Percentiles rank a stretch among this genome's conserved stretches.
phyloP scores from a whole-genome alignment of 2,113 vertebrate species.

The Ranitomeya imitator region DNA sequence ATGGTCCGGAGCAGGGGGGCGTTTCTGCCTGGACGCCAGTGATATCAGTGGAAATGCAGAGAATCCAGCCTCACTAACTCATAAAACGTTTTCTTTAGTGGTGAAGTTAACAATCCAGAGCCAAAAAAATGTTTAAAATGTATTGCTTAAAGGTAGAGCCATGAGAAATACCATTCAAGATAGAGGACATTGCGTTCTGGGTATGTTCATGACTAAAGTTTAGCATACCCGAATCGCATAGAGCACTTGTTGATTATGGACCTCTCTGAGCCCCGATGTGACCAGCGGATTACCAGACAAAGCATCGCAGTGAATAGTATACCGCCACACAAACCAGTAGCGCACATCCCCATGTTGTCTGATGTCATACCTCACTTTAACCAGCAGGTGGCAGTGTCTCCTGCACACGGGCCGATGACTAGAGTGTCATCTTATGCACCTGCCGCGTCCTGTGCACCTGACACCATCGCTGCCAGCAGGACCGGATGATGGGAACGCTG shows the following conservation, averaged over 20 bases:
- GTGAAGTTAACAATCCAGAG: no score
- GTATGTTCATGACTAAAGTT: no score
- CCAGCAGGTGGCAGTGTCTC: constrained; percentile 3
- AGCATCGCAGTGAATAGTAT: not conserved
- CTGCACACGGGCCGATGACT: not conserved
- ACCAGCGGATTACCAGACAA: not conserved
- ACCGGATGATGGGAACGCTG: no score
- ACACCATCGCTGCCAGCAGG: not conserved
- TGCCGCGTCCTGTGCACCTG: not conserved
- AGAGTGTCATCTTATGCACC: not conserved
- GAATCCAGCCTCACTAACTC: no score
- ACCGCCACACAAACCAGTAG: not conserved
- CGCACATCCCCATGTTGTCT: not conserved
- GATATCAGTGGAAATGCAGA: no score
- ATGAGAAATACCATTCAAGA: no score
- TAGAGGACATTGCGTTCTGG: no score
- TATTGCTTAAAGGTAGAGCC: no score
- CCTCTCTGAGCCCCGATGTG: not conserved
- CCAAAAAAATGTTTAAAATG: no score
- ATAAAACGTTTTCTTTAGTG: no score
- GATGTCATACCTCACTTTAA: not conserved
- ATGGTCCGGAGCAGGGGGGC: no score
- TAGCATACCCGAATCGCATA: not conserved
- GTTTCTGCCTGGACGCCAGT: no score
- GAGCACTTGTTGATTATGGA: not conserved